Conservation (phyloP, 2,797 vertebrate species). For the Podargus strigoides region DNA sequence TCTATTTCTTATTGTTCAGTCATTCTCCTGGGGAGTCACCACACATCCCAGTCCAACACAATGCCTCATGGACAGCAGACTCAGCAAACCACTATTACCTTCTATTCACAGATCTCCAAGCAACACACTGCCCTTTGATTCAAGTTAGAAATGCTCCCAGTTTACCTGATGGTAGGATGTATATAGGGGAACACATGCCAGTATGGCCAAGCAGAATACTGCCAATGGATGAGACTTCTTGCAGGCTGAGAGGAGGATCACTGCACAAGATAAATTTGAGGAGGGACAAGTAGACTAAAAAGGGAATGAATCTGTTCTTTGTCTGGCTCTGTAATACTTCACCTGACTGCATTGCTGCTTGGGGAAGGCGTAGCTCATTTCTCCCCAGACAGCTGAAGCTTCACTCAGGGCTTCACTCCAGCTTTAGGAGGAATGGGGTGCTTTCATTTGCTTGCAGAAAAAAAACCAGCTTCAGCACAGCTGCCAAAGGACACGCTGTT, state of each 20-base stretch:
- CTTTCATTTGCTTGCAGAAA: not conserved
- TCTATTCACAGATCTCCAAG: not conserved
- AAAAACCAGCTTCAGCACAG: fast-evolving
- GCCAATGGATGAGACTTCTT: not conserved
- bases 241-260: not conserved
- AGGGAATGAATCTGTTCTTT: not conserved
- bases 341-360: not conserved
- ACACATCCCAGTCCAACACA: not conserved
- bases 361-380: not conserved
- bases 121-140: not conserved
- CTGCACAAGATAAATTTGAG: not conserved
- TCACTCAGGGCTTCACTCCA: not conserved
- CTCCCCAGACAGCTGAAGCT: not conserved
- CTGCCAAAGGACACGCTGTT: not conserved
- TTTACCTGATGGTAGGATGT: not conserved
- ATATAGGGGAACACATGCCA: not conserved
- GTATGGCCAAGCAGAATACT: not conserved
- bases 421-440: not conserved
- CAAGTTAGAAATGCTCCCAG: not conserved
- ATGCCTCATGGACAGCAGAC: not conserved
- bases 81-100: not conserved
- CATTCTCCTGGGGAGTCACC: not conserved
- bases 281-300: not conserved
- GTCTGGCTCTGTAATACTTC: not conserved
- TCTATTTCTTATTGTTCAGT: not conserved